Evolutionary conservation across 2,797 vertebrate species (phyloP).

Genomic region (Brotula barbata): DNA sequence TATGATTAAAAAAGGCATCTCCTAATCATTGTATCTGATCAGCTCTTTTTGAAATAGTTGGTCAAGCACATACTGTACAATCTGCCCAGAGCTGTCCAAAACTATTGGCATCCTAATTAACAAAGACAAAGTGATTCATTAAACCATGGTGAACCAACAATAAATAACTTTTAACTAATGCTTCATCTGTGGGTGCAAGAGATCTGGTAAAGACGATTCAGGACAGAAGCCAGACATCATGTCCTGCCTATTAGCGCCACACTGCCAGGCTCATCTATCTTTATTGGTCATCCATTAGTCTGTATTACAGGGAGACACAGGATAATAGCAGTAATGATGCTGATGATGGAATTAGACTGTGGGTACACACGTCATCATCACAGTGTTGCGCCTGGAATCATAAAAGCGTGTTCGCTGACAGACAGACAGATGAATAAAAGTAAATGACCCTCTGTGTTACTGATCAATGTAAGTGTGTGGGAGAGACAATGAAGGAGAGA

Average conservation of each 20-base stretch:
- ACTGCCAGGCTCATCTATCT: slow-evolving; percentile 85
- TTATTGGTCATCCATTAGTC: slow-evolving; percentile 87
- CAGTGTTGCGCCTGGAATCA: slow-evolving; percentile 70
- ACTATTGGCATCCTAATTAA: slow-evolving; percentile 40
- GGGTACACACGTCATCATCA: slow-evolving; percentile 75
- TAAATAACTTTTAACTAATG: slow-evolving; percentile 44
- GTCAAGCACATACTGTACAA: slow-evolving; percentile 17
- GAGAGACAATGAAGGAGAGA: slow-evolving; percentile 1
- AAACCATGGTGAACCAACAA: slow-evolving; percentile 33
- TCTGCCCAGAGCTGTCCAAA: slow-evolving; percentile 22
- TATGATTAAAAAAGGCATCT: too few relatives aligned
- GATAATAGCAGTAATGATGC: slow-evolving; percentile 85
- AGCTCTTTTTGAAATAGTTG: slow-evolving; percentile 24
- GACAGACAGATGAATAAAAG: slow-evolving; percentile 51
- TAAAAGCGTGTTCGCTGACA: slow-evolving; percentile 62
- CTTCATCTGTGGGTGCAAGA: slow-evolving; percentile 58
- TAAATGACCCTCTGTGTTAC: slow-evolving; percentile 24
- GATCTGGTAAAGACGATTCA: slow-evolving; percentile 70
- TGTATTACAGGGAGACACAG: slow-evolving; percentile 83
- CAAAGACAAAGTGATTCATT: slow-evolving; percentile 35
- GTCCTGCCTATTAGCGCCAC: slow-evolving; percentile 85
- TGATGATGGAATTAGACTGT: slow-evolving; percentile 81
- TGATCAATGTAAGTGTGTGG: slow-evolving; percentile 12
- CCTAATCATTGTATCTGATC: slow-evolving; percentile 5
- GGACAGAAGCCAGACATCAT: slow-evolving; percentile 84